Conservation (phyloP, 2,888 invertebrate species). For the Lasioglossum lativentre region DNA sequence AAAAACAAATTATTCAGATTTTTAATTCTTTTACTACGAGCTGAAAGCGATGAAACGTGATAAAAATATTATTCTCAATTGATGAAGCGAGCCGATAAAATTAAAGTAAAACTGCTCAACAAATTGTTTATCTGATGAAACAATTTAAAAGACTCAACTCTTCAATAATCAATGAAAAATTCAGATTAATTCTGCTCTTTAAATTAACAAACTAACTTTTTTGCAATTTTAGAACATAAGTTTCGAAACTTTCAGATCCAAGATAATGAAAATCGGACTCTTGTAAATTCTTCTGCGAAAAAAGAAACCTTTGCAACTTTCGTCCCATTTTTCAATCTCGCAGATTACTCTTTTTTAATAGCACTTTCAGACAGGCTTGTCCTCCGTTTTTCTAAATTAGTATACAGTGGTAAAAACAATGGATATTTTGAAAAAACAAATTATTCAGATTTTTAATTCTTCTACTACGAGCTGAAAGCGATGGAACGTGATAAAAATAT, state of each 20-base stretch:
- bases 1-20: neutral
- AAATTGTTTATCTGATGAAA: no score
- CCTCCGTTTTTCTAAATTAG: neutral
- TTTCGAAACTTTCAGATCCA: neutral
- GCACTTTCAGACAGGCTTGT: neutral
- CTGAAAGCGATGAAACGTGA: no score
- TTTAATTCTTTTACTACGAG: neutral
- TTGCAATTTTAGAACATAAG: neutral
- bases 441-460: neutral
- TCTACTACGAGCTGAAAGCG: neutral
- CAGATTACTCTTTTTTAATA: neutral
- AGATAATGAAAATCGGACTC: neutral
- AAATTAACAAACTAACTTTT: neutral
- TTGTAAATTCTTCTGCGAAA: neutral
- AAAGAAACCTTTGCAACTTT: neutral
- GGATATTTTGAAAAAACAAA: neutral
- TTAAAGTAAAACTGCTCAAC: neutral
- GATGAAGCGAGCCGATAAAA: neutral
- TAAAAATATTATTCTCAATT: neutral
- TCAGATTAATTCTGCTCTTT: no score
- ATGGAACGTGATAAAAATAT: neutral
- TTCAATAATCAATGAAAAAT: no score
- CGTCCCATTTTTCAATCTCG: neutral
- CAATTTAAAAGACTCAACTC: no score
- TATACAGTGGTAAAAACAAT: neutral